These are phyloP conservation scores for Dryomyza anilis DNA, from an alignment of 2,888 invertebrate genomes.

Conservation along the genomic window DNA sequence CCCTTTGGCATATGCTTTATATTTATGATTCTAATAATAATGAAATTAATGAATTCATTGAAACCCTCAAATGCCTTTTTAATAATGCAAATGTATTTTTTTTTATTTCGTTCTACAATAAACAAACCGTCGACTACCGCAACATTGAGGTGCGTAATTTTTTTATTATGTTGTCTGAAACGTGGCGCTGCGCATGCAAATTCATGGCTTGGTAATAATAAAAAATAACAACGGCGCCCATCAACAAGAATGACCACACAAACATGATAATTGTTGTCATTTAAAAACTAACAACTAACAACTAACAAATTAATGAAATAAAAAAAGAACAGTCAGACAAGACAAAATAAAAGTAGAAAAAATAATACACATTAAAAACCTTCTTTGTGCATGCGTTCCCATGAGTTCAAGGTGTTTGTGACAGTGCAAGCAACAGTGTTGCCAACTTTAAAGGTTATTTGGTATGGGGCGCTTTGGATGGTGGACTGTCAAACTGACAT, in stretches of 20 bases:
- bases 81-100: no score
- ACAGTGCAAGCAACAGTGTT: background rate
- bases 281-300: background rate
- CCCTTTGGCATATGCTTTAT: no score
- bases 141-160: no score
- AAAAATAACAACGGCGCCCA: background rate
- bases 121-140: no score
- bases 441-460: background rate
- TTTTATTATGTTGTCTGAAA: background rate
- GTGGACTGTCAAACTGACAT: background rate
- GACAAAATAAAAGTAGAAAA: background rate
- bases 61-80: no score
- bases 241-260: background rate
- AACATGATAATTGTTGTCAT: slow-evolving; percentile 4
- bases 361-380: background rate
- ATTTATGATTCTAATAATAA: no score
- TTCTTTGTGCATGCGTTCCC: slow-evolving; percentile 4
- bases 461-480: background rate
- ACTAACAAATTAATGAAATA: background rate
- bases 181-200: background rate
- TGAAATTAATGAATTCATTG: no score
- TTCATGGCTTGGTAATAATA: background rate
- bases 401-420: slow-evolving; percentile 18
- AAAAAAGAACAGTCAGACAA: no score
- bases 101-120: no score